Conservation (phyloP, 64 coral and sea anemone genomes). For the Montipora capricornis region DNA sequence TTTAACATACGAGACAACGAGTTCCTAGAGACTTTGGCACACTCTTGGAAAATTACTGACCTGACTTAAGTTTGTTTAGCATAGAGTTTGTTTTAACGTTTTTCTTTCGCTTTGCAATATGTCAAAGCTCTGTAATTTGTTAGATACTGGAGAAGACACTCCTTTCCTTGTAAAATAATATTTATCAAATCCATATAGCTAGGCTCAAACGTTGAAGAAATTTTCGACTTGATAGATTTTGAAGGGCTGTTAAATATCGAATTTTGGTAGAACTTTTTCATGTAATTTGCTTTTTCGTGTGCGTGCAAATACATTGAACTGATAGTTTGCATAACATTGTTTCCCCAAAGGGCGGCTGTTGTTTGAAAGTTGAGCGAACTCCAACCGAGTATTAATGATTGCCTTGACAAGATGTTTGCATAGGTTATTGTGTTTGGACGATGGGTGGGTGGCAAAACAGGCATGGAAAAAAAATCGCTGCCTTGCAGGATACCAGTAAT, state of each 20-base stretch:
- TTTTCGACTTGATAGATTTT: not conserved
- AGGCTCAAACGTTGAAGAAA: not conserved
- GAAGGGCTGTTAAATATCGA: too few species aligned
- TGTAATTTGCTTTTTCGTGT: not conserved
- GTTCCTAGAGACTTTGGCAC: not conserved
- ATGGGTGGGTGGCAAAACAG: conserved; percentile 17
- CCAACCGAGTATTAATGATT: conserved; percentile 45
- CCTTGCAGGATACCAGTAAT: not conserved
- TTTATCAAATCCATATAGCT: not conserved
- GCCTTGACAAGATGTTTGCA: conserved; percentile 50
- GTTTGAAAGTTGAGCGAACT: conserved; percentile 42
- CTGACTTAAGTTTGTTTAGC: not conserved
- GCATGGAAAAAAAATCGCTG: not conserved
- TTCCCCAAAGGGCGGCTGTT: conserved; percentile 23
- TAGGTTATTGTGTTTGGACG: conserved; percentile 17
- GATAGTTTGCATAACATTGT: not conserved
- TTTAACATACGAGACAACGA: not conserved
- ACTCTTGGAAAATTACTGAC: not conserved
- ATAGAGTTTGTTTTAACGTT: not conserved
- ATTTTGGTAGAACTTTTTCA: not conserved
- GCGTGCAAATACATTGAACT: not conserved
- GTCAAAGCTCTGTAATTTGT: not conserved
- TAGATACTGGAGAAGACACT: too few species aligned
- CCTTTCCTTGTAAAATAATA: too few species aligned
- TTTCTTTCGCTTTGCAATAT: not conserved